phyloP scores from a whole-genome alignment of 2,797 vertebrate species.

The Balearica regulorum region DNA sequence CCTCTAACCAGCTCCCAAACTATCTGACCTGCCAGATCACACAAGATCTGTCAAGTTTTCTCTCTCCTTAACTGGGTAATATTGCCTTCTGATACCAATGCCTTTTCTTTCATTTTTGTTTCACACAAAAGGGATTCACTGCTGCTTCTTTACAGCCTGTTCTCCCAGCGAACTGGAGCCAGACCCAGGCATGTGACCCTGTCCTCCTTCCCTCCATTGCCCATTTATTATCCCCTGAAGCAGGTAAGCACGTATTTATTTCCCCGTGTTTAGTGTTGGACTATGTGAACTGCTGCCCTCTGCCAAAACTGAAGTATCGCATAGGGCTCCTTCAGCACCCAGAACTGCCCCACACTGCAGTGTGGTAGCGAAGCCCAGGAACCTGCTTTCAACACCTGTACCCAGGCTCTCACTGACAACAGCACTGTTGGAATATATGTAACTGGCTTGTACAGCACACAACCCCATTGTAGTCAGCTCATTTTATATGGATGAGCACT shows the following conservation, averaged over 20 bases:
- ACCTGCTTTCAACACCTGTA: neutral
- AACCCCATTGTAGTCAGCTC: neutral
- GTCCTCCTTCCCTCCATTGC: neutral
- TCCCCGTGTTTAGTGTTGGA: too few species aligned
- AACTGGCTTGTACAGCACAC: neutral
- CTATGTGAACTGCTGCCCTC: neutral
- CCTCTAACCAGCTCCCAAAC: neutral
- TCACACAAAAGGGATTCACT: neutral
- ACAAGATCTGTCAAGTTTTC: neutral
- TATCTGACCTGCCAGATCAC: neutral
- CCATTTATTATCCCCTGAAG: neutral
- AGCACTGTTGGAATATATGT: neutral
- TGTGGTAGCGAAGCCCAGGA: neutral
- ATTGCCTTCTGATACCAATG: neutral
- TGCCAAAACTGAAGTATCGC: neutral
- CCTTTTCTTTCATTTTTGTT: neutral
- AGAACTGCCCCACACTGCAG: accelerated
- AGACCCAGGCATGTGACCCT: too few species aligned
- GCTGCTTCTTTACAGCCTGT: neutral
- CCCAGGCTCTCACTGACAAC: neutral
- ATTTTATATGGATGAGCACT: neutral
- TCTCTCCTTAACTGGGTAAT: neutral
- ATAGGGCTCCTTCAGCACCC: neutral
- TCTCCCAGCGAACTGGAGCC: too few species aligned
- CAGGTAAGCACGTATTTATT: neutral